A percentile compares a stretch with the other conserved stretches of the same genome.
These are phyloP conservation scores for Prenolepis imparis DNA, from an alignment of 2,888 invertebrate species.

Conservation along the genomic window DNA sequence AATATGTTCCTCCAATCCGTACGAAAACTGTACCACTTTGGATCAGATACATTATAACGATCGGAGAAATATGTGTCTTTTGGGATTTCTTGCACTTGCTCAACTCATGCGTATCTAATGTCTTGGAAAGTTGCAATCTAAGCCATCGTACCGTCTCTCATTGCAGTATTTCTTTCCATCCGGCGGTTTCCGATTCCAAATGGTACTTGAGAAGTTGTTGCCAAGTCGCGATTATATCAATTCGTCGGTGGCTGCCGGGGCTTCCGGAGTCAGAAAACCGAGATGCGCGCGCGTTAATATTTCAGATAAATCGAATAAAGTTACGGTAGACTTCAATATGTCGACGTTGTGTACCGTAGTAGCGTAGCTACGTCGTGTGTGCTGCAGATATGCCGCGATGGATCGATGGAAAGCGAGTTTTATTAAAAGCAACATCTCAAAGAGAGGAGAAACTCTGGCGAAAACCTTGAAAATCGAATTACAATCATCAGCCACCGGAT, in stretches of 20 bases:
- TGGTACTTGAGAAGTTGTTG: slow-evolving; percentile 20
- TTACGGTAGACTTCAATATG: slow-evolving; percentile 31
- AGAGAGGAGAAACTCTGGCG: neutral
- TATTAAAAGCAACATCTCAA: slow-evolving; percentile 46
- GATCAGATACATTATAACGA: neutral
- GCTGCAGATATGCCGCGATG: neutral
- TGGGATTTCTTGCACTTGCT: neutral
- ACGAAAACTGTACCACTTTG: neutral
- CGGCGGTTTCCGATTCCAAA: slow-evolving; percentile 22
- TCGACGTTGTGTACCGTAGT: neutral
- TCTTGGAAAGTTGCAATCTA: slow-evolving; percentile 19
- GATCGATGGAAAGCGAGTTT: slow-evolving; percentile 36
- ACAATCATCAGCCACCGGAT: slow-evolving; percentile 21
- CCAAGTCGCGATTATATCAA: slow-evolving; percentile 45
- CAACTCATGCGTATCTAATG: slow-evolving; percentile 34
- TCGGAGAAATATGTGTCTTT: slow-evolving; percentile 18
- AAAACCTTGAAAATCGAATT: slow-evolving; percentile 24
- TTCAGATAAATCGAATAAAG: slow-evolving; percentile 38
- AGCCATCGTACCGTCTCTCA: neutral
- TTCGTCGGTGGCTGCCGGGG: neutral
- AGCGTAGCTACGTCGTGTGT: slow-evolving; percentile 3
- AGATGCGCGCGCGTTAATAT: slow-evolving; percentile 32
- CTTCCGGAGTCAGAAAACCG: slow-evolving; percentile 14
- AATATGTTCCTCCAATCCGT: neutral
- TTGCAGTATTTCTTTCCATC: slow-evolving; percentile 30